Evolutionary conservation across 2,888 invertebrate species (phyloP).

Genomic region (Sisyra terminalis): DNA sequence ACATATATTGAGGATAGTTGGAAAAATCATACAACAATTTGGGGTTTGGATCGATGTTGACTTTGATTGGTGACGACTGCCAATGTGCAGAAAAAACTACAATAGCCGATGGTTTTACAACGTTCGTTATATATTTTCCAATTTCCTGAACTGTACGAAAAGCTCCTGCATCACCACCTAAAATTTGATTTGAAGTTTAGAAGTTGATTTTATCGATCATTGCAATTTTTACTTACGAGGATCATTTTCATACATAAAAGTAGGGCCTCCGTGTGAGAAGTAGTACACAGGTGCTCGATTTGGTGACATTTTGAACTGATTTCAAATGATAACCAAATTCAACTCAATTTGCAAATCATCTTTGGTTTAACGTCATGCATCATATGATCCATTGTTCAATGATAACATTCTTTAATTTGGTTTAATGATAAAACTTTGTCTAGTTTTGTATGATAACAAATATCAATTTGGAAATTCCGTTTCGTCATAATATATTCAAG

Average conservation of each 20-base stretch:
- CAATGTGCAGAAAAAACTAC: constrained; percentile 5
- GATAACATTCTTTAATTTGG: no score
- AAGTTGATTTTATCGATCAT: no score
- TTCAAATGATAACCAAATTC: no score
- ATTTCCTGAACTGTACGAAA: constrained; percentile 1
- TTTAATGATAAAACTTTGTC: no score
- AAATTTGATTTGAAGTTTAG: not conserved
- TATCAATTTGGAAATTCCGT: no score
- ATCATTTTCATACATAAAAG: constrained; percentile 7
- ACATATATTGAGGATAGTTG: constrained; percentile 5
- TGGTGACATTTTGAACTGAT: no score
- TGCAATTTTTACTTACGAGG: not conserved
- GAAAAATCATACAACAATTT: constrained; percentile 4
- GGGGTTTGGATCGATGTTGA: not conserved
- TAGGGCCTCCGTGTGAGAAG: constrained; percentile 6
- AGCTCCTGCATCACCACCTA: constrained; percentile 3
- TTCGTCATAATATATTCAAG: no score
- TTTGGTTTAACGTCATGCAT: no score
- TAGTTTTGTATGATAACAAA: no score
- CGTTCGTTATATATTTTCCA: constrained; percentile 3
- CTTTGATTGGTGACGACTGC: constrained; percentile 1
- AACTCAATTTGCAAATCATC: no score
- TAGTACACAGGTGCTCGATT: constrained; percentile 2
- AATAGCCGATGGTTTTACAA: constrained; percentile 3
- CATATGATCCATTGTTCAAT: no score